Conservation (phyloP, 2,888 invertebrate species). For the Schizaphis graminum region DNA sequence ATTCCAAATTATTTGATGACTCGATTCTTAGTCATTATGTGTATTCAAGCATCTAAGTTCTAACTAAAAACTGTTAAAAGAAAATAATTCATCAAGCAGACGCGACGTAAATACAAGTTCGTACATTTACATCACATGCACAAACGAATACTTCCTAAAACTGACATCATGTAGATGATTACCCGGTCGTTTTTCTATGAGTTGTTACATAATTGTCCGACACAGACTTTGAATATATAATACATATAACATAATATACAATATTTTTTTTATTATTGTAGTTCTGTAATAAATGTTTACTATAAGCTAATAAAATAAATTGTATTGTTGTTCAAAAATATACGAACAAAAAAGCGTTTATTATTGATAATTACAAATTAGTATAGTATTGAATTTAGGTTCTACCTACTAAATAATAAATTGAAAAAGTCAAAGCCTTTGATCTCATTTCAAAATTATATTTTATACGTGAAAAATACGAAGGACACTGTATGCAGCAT, state of each 20-base stretch:
- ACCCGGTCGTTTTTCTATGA: background rate
- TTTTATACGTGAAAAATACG: background rate
- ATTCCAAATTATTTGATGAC: background rate
- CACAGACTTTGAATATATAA: background rate
- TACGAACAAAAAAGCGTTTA: background rate
- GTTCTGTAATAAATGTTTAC: background rate
- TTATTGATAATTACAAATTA: background rate
- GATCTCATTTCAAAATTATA: background rate
- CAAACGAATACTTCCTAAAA: background rate
- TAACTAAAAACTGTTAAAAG: background rate
- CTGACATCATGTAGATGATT: background rate
- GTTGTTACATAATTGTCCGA: background rate
- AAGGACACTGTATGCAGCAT: too few relatives aligned
- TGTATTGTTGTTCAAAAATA: background rate
- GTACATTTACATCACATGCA: background rate
- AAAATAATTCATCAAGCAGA: background rate
- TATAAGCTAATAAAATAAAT: too few relatives aligned
- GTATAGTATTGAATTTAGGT: too few relatives aligned
- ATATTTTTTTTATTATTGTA: background rate
- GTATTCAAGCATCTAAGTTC: background rate
- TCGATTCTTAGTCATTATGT: background rate
- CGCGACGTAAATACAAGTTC: background rate
- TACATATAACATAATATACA: background rate
- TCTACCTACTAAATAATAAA: background rate
- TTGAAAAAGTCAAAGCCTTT: background rate